These are phyloP conservation scores for Channa maculata DNA, from an alignment of 2,113 vertebrate species.

Conservation along the genomic window DNA sequence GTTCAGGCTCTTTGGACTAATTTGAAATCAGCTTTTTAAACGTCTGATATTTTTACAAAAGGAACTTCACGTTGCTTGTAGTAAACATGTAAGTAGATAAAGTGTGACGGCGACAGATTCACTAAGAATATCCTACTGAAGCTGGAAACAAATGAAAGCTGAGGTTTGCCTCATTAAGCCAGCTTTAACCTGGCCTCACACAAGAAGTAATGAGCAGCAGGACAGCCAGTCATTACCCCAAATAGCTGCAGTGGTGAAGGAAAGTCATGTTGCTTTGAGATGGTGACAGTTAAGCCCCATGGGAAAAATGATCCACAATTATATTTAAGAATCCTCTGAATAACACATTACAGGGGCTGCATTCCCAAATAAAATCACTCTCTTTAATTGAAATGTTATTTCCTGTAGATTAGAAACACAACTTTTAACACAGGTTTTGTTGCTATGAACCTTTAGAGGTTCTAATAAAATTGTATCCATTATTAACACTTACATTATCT, in stretches of 20 bases:
- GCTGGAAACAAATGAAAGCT: slow-evolving; percentile 48
- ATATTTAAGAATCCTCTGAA: slow-evolving; percentile 26
- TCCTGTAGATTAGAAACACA: not conserved
- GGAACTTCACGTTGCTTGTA: not conserved
- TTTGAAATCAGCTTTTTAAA: too few relatives aligned
- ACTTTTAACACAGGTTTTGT: not conserved
- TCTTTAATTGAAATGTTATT: slow-evolving; percentile 30
- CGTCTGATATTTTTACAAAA: too few relatives aligned
- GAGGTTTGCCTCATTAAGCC: slow-evolving; percentile 61
- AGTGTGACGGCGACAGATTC: slow-evolving; percentile 16
- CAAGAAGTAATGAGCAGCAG: slow-evolving; percentile 62
- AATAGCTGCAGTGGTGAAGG: slow-evolving; percentile 58
- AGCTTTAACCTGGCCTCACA: slow-evolving; percentile 43
- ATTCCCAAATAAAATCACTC: slow-evolving; percentile 23
- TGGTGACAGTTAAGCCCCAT: slow-evolving; percentile 34
- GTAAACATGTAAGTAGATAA: not conserved
- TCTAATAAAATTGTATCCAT: slow-evolving; percentile 16
- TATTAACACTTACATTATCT: slow-evolving; percentile 20
- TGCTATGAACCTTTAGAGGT: slow-evolving; percentile 14
- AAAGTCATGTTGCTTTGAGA: slow-evolving; percentile 49
- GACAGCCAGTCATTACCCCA: slow-evolving; percentile 56
- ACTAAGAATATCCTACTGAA: slow-evolving; percentile 9
- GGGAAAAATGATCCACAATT: slow-evolving; percentile 26
- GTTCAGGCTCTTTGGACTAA: too few relatives aligned
- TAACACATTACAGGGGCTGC: slow-evolving; percentile 20